phyloP scores from a whole-genome alignment of 1,140 invertebrate genomes.

The Procambarus virginalis region DNA sequence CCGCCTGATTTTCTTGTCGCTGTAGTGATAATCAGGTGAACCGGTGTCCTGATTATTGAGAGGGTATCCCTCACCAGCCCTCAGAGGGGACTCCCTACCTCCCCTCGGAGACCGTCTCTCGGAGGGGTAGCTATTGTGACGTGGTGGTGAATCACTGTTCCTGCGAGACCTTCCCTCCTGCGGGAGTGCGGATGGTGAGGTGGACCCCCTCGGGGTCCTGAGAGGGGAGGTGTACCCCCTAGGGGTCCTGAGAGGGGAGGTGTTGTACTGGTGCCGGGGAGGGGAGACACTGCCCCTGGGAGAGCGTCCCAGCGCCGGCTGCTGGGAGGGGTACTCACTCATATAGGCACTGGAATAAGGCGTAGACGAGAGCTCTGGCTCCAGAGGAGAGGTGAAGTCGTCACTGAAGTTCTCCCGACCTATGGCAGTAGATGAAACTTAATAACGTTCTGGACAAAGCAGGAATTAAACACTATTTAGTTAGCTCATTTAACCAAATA shows the following conservation, averaged over 20 bases:
- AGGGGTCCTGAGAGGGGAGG: neutral
- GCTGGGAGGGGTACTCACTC: slow-evolving; percentile 24
- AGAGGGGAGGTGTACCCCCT: neutral
- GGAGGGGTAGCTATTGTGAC: neutral
- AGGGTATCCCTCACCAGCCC: neutral
- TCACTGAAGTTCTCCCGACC: slow-evolving; percentile 37
- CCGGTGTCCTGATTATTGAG: neutral
- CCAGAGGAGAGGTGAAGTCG: slow-evolving; percentile 35
- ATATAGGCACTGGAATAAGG: slow-evolving; percentile 17
- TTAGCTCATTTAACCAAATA: too few relatives aligned
- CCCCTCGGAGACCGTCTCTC: neutral
- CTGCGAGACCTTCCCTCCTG: neutral
- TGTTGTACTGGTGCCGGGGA: slow-evolving; percentile 1
- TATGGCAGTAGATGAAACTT: neutral
- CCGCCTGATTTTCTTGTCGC: neutral
- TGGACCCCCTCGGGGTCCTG: neutral
- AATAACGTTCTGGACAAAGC: too few relatives aligned
- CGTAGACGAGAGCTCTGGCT: slow-evolving; percentile 11
- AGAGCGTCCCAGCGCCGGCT: slow-evolving; percentile 32
- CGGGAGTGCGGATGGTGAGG: neutral
- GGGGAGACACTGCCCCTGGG: slow-evolving; percentile 27
- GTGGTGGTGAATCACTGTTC: neutral
- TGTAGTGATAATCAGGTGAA: neutral
- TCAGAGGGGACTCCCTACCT: neutral
- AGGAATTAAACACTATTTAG: too few relatives aligned